Base-by-base conservation (phyloP, 2,113 vertebrate species). In the Cervus canadensis region DNA sequence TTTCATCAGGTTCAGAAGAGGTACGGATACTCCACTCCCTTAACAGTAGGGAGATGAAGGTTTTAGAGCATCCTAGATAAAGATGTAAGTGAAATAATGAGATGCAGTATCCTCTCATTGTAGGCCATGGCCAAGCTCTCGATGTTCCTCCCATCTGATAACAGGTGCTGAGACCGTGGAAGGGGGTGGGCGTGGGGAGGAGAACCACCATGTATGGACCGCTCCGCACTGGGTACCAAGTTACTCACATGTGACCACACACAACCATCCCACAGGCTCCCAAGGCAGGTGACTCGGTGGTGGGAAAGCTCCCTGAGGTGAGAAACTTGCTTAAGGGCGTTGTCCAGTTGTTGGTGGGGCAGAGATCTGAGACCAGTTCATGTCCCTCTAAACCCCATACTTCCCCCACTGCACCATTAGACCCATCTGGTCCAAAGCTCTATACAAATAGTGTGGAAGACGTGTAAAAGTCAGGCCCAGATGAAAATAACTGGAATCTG, bases 221-320 rank as follows among this genome's bases (percentile, higher is more conserved):
- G 2, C 56, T 59, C 4, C 2, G 33, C 14, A 26, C 64, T 25
- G 40, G 74, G 54, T 36, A 1, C 23, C 2, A 2, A n/a, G 71
- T 50, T 4, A 40, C 28, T 4, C 60, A 30, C n/a, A 14, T 0
- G 17, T 17, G 43, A 45, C 43, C 76, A 30, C 17, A n/a, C 0
- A 2, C 2, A 59, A 43, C 23, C 71, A 54, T 6, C 81, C 23
- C 25, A 19, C 67, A 43, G 21, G 40, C 26, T 71, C 67, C 10
- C 0, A 1, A 74, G 45, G 88, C 25, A 67, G 45, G 67, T 15
- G 33, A 36, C 33, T 56, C 16, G 19, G 33, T 56, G 30, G n/a
- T 30, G 30, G 48, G 48, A 71, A 74, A 4, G 40, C 11, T 26
- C 60, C 36, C 67, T 28, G 33, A 76, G 26, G 21, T 2, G 10